Percentiles rank a stretch among this genome's conserved stretches.
phyloP scores from a whole-genome alignment of 2,797 vertebrate species.

The Natrix natrix region DNA sequence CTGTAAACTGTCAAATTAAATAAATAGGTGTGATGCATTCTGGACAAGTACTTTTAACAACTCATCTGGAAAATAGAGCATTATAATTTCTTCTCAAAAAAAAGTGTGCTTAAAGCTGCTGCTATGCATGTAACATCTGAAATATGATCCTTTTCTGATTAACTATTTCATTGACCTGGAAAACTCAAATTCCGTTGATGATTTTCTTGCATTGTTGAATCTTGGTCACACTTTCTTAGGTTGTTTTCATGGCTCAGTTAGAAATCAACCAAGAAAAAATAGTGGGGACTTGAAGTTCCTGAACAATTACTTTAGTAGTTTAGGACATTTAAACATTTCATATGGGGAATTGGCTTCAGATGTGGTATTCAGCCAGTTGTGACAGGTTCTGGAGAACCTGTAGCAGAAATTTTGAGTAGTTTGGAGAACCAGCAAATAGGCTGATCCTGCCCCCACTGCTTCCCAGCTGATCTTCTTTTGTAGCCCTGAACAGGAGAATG shows the following conservation, averaged over 20 bases:
- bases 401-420: too few species aligned
- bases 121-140: slow-evolving; percentile 19
- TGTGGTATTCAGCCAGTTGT: too few species aligned
- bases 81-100: not conserved
- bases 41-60: not conserved
- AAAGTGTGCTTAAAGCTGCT: slow-evolving; percentile 30
- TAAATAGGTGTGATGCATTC: slow-evolving; percentile 20
- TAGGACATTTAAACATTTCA: slow-evolving; percentile 12
- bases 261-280: slow-evolving; percentile 42
- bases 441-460: too few species aligned
- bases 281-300: slow-evolving; percentile 31
- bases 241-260: slow-evolving; percentile 37
- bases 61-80: slow-evolving; percentile 5
- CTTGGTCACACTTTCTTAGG: slow-evolving; percentile 52
- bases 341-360: slow-evolving; percentile 4
- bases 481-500: too few species aligned
- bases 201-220: slow-evolving; percentile 40
- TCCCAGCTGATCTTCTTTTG: too few species aligned
- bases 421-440: too few species aligned
- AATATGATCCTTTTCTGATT: slow-evolving; percentile 33
- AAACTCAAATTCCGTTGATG: slow-evolving; percentile 35
- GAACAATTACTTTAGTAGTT: slow-evolving; percentile 39
- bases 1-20: slow-evolving; percentile 40
- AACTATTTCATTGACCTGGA: slow-evolving; percentile 50
- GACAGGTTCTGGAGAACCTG: too few species aligned